A percentile compares a stretch with the other conserved stretches of the same genome.
phyloP scores from a whole-genome alignment of 2,888 invertebrate genomes.

The Drosophila niveifrons region DNA sequence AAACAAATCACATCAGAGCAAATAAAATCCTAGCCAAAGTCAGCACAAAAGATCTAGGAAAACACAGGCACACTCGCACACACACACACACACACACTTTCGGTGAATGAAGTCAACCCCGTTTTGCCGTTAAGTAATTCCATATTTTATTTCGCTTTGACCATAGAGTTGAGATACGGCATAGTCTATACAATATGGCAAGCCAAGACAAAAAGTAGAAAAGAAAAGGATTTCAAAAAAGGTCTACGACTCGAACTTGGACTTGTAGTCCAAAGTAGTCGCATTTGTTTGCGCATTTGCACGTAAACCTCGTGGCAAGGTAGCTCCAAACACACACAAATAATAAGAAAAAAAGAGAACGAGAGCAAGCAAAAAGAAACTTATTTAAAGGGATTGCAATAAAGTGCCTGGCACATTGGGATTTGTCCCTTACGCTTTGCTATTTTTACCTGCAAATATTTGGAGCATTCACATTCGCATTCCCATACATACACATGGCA shows the following conservation, averaged over 20 bases:
- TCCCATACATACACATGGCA: conserved; percentile 8
- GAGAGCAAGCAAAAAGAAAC: conserved; percentile 46
- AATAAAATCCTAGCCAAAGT: conserved; percentile 68
- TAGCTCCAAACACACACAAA: conserved; percentile 20
- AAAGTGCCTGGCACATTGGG: conserved; percentile 80
- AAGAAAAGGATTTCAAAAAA: conserved; percentile 47
- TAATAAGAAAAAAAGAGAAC: conserved; percentile 33
- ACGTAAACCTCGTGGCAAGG: conserved; percentile 49
- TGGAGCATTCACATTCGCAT: conserved; percentile 43
- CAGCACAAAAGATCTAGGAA: conserved; percentile 68
- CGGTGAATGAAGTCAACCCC: conserved; percentile 24
- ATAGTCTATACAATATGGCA: conserved; percentile 34
- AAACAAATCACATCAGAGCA: conserved; percentile 79
- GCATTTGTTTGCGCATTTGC: conserved; percentile 70
- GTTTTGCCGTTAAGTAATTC: conserved; percentile 73
- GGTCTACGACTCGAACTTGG: conserved; percentile 19
- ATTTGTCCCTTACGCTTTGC: conserved; percentile 65
- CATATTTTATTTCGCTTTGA: conserved; percentile 75
- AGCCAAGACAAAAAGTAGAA: conserved; percentile 42
- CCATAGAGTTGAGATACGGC: conserved; percentile 41
- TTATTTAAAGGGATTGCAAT: conserved; percentile 81
- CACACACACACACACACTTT: conserved; percentile 16
- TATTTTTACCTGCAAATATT: conserved; percentile 71
- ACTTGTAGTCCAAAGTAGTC: conserved; percentile 34
- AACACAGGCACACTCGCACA: conserved; percentile 29